Evolutionary conservation across 2,888 invertebrate genomes (phyloP), one percentile per base, ranked within the genome.

Genomic region (Drosophila trichaetosa): DNA sequence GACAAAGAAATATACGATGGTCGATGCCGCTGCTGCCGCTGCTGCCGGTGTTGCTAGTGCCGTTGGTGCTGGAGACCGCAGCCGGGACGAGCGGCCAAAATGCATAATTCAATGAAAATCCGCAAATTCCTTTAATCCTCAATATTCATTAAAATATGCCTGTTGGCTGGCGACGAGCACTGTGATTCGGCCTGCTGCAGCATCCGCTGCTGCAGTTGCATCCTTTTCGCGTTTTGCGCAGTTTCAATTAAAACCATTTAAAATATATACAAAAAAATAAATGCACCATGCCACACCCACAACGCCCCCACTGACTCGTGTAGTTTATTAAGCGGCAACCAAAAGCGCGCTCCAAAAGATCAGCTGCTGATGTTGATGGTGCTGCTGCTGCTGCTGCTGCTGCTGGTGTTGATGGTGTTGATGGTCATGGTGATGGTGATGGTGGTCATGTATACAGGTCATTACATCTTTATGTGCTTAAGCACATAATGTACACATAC

Each of bases 91-190:
- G 76, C 65, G 78, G 76, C 79, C 79, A 86, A 89, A 90, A 89
- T 91, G 85, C 89, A 91, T 93, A 92, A 93, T 93, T 93, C 91
- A 92, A 92, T 92, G 91, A 91, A 92, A 92, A 92, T 92, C 92
- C 92, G 84, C 92, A 88, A 92, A 93, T 93, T 92, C 92, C 92
- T 92, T 92, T 92, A 92, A 92, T 92, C 92, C 92, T 91, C 91
- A 91, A 92, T 92, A 93, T 92, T 93, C 92, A 92, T 93, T 93
- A 93, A 91, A 92, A 90, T 88, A 86, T 83, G 82, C 82, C 85
- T 76, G 73, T 60, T 48, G 31, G 57, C 57, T 21, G 57, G 65
- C 82, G 56, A 51, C 29, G 46, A 56, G 57, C 65, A 69, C 79
- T 73, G 72, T 82, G 82, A 76, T 78, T 82, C 72, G 66, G 67